A percentile compares a stretch with the other conserved stretches of the same genome.
Evolutionary conservation across 2,797 vertebrate genomes (phyloP).

Genomic region (Apodemus agrarius): DNA sequence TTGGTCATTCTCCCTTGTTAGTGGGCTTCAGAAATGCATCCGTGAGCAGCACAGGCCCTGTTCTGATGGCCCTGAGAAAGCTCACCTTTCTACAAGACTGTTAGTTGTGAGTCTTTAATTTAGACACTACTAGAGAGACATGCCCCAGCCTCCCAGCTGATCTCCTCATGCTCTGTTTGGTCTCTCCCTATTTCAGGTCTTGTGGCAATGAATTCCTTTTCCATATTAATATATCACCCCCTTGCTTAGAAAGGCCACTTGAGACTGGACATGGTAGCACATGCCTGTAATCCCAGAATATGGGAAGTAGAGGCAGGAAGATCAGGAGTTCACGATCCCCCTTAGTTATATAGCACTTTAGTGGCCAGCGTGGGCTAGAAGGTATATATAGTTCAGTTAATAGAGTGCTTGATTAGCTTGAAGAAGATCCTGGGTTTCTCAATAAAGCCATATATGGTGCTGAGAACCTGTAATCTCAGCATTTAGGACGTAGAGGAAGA

Average conservation of each 20-base stretch:
- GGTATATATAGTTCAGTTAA: not conserved
- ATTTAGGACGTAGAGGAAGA: too few species aligned
- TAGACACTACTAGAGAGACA: not conserved
- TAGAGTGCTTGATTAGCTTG: not conserved
- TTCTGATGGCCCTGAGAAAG: not conserved
- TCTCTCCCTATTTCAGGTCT: not conserved
- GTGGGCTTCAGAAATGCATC: not conserved
- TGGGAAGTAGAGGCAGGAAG: not conserved
- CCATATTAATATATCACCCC: not conserved
- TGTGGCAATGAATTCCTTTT: not conserved
- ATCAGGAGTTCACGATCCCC: not conserved
- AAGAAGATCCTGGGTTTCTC: not conserved
- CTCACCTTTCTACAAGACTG: not conserved
- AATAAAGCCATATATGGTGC: not conserved
- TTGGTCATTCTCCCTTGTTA: not conserved
- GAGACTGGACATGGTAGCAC: not conserved
- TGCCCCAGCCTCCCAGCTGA: not conserved
- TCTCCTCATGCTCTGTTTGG: not conserved
- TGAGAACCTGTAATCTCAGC: not conserved
- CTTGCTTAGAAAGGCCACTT: constrained; percentile 14
- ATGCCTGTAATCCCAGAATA: not conserved
- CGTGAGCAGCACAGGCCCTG: not conserved
- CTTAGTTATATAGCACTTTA: not conserved
- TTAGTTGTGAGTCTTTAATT: not conserved
- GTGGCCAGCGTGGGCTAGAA: too few species aligned